These are phyloP conservation scores for Illadopsis cleaveri DNA, from an alignment of 2,113 vertebrate genomes.

Conservation along the genomic window DNA sequence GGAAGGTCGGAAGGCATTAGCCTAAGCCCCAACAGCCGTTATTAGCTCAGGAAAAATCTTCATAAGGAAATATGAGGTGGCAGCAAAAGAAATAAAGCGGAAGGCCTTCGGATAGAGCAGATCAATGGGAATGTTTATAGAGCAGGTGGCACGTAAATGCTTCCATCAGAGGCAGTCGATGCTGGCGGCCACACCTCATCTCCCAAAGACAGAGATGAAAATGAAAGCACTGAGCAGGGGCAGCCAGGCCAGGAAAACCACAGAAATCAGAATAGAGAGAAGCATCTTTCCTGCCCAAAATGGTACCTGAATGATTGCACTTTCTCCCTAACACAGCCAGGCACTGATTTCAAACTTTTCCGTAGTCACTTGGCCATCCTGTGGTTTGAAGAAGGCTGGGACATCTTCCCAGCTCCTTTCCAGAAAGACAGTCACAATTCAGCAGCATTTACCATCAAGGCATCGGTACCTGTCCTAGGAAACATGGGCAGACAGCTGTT, in stretches of 20 bases:
- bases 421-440: background rate
- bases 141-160: background rate
- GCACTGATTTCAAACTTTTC: background rate
- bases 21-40: background rate
- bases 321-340: background rate
- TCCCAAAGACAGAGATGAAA: background rate
- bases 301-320: rapidly evolving
- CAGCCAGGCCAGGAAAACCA: background rate
- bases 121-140: slow-evolving; percentile 1
- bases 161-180: background rate
- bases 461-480: rapidly evolving
- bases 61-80: background rate
- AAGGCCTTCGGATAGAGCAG: background rate
- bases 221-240: background rate
- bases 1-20: background rate
- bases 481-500: rapidly evolving
- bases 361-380: rapidly evolving
- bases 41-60: background rate
- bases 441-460: background rate
- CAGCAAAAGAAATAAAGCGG: background rate
- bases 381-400: background rate
- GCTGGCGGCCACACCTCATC: background rate
- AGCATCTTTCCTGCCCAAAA: background rate
- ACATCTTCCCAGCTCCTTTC: background rate
- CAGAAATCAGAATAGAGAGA: rapidly evolving